Evolutionary conservation across 2,888 invertebrate species (phyloP).

Genomic region (Nemoura dubitans): DNA sequence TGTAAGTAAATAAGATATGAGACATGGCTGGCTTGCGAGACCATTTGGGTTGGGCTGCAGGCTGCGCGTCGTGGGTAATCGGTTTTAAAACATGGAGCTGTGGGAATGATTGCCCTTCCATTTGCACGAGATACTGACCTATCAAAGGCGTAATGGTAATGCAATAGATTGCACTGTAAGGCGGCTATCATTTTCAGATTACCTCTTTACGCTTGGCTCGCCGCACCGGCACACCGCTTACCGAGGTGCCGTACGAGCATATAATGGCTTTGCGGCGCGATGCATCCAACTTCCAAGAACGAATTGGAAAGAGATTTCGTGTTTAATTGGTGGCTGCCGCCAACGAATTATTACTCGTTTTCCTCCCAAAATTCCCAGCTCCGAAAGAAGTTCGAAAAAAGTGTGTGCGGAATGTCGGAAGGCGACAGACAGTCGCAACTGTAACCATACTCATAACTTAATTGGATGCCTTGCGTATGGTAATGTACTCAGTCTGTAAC

Average conservation of each 20-base stretch:
- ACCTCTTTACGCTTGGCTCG: background rate
- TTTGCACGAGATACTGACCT: slow-evolving; percentile 3
- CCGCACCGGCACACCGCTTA: background rate
- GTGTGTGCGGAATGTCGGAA: background rate
- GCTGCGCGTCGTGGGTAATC: background rate
- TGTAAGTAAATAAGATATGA: slow-evolving; percentile 14
- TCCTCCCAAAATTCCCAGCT: background rate
- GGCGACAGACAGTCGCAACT: background rate
- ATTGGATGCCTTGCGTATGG: too few species aligned
- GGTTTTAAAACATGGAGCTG: background rate
- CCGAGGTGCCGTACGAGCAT: too few species aligned
- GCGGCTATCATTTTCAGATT: background rate
- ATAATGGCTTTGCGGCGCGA: background rate
- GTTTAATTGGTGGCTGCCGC: background rate
- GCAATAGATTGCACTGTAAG: background rate
- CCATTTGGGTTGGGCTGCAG: slow-evolving; percentile 3
- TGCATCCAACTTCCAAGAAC: background rate
- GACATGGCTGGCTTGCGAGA: background rate
- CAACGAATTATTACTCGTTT: background rate
- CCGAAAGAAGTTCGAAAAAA: background rate
- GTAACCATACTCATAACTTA: too few species aligned
- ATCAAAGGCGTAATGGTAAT: slow-evolving; percentile 12
- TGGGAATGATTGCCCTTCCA: background rate
- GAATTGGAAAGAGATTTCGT: background rate
- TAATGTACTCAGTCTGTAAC: too few species aligned